These are phyloP conservation scores for Propsilocerus akamusi DNA, from an alignment of 1,140 invertebrate genomes.

Conservation along the genomic window DNA sequence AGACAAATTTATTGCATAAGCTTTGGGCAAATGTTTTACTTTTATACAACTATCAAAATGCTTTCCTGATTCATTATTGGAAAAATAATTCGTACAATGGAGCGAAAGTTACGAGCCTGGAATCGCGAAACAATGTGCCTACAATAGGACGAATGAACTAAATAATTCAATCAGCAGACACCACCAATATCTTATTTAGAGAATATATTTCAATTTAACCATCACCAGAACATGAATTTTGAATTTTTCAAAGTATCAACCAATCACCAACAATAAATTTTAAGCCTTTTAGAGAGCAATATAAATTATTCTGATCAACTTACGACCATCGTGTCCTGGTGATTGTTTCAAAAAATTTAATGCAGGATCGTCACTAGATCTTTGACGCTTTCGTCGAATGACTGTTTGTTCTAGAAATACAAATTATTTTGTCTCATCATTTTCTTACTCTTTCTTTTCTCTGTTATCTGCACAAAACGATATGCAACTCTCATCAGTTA, in stretches of 20 bases:
- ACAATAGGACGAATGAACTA: background rate
- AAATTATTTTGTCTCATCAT: slow-evolving; percentile 16
- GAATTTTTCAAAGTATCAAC: background rate
- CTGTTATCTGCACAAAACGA: background rate
- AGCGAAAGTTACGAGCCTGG: background rate
- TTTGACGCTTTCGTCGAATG: slow-evolving; percentile 37
- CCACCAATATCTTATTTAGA: slow-evolving; percentile 11
- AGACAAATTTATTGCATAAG: no score
- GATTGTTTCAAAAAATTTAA: slow-evolving; percentile 30
- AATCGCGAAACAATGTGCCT: background rate
- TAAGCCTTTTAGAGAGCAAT: background rate
- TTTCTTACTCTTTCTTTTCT: slow-evolving; percentile 6
- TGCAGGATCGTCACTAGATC: slow-evolving; percentile 32
- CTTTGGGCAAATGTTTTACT: no score
- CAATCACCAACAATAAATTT: slow-evolving; percentile 3
- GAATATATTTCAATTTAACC: no score
- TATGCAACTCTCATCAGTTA: no score
- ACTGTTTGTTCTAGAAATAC: slow-evolving; percentile 25
- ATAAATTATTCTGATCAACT: slow-evolving; percentile 23
- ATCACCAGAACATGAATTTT: no score
- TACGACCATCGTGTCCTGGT: slow-evolving; percentile 32
- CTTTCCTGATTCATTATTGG: background rate
- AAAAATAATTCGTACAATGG: background rate
- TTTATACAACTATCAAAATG: no score
- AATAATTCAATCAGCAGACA: slow-evolving; percentile 9